Base-by-base conservation (phyloP, 2,797 vertebrate genomes). In the Leontopithecus rosalia region DNA sequence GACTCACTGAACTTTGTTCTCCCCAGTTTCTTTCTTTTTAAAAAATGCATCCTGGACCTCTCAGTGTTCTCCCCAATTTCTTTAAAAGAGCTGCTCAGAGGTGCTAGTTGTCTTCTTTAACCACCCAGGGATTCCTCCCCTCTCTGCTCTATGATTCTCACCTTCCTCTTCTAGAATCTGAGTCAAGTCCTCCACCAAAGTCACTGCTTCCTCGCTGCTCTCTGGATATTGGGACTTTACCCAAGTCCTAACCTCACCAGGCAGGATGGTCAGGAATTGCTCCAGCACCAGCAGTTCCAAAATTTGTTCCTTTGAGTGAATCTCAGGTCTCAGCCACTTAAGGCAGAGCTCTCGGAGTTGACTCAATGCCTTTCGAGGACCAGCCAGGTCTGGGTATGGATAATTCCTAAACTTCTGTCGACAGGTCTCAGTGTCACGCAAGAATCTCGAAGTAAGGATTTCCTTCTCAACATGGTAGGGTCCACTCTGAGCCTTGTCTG, bases 301-400 rank as follows among this genome's bases (percentile, higher is more conserved):
- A n/a, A 98, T 98, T 70, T 98, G 97, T 48, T 98, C 97, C 94
- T 98, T 98, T 84, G 98, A 97, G 73, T 97, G 97, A 85, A 97
- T 96, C 88, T 98, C 97, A 15, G 98, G 98, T 85, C 96, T 97
- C 41, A 98, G 82, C 98, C 98, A 98, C 52, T 97, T 97, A 72
- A 97, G 94, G 96, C 97, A 98, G 89, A 98, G 97, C 61, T 98
- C 95, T 90, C 96, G 97, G 48, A 98, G 98, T 15, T 97, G 95
- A 94, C 84, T 97, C 77, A 97, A n/a, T 30, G 97, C 97, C 79
- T 97, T 97, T 33, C 98, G 97, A 94, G 98, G 98, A 55, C 98
- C 97, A n/a, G 97, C 96, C 64, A 97, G 17, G n/a, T 95, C 93
- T 61, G 97, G 91, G 75, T 98, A 98, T 1, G 73, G 76, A 88